Evolutionary conservation across 2,888 invertebrate species (phyloP).

Genomic region (Clanis bilineata): DNA sequence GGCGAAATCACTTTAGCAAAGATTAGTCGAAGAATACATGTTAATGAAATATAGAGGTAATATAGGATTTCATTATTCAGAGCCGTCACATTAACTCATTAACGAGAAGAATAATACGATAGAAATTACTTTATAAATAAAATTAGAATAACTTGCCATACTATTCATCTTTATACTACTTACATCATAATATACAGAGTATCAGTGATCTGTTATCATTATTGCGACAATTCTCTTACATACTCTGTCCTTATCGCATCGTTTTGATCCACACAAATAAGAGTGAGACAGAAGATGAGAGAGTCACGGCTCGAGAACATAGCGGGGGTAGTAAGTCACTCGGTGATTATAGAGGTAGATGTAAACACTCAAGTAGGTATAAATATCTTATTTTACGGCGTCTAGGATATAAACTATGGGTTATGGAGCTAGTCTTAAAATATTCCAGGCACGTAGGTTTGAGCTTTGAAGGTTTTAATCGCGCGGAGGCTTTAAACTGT

Average conservation of each 20-base stretch:
- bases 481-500: neutral
- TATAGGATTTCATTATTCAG: too few species aligned
- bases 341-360: neutral
- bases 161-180: neutral
- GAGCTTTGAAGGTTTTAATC: neutral
- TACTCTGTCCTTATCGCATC: neutral
- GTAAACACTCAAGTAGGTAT: neutral
- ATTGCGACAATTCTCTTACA: slow-evolving; percentile 5
- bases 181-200: slow-evolving; percentile 10
- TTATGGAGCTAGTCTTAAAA: slow-evolving; percentile 6
- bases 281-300: neutral
- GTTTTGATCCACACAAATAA: too few species aligned
- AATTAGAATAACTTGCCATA: neutral
- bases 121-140: too few species aligned
- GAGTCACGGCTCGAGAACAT: neutral
- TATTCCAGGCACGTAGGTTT: neutral
- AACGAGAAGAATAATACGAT: too few species aligned
- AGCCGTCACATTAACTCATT: too few species aligned
- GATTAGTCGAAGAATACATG: too few species aligned
- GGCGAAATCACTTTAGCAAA: too few species aligned
- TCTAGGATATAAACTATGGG: neutral
- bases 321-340: slow-evolving; percentile 1
- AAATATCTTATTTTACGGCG: slow-evolving; percentile 4
- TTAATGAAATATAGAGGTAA: too few species aligned
- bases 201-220: neutral